Evolutionary conservation across 2,113 vertebrate genomes (phyloP), one percentile per base, ranked within the genome.

Genomic region (Platycercus adscitus): DNA sequence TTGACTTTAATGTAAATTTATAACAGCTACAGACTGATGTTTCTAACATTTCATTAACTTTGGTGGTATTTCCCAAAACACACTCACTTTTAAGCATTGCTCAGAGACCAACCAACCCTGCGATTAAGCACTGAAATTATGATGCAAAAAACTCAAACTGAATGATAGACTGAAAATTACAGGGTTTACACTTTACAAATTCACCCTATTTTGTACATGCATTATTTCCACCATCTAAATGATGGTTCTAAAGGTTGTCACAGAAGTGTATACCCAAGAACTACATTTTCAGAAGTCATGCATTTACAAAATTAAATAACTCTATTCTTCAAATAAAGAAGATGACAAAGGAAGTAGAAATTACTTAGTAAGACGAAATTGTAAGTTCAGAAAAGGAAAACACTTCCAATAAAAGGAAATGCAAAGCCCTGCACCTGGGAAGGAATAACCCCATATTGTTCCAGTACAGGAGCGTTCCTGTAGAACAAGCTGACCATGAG

Each of bases 101-200:
- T 84, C 60, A 63, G 29, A 73, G 24, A 91, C 73, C 17, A 84
- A 87, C 56, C 18, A 81, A 65, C 5, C 4, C 3, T 71, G 60
- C 15, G 7, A 41, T 28, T 49, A 81, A 81, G 11, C 31, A 66
- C n/a, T 28, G 43, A 75, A 89, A 79, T 76, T 41, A 58, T 58
- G 46, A 58, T 1, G 4, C 28, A 41, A 89, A 60, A 33, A 87
- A 71, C 25, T 63, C 26, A 81, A 28, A 64, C 13, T 39, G 56
- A 85, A 82, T 39, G 3, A 84, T n/a, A 78, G 55, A 76, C 75
- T 75, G 61, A 50, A 85, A 93, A 81, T 88, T 76, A 81, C 15
- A 79, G 28, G 18, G 20, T 75, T 91, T 87, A 66, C 9, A n/a
- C 15, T 70, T 70, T 28, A 73, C 52, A 81, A 84, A 70, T 77